These are phyloP conservation scores for Callospermophilus lateralis DNA, from an alignment of 2,113 vertebrate species.

Conservation along the genomic window DNA sequence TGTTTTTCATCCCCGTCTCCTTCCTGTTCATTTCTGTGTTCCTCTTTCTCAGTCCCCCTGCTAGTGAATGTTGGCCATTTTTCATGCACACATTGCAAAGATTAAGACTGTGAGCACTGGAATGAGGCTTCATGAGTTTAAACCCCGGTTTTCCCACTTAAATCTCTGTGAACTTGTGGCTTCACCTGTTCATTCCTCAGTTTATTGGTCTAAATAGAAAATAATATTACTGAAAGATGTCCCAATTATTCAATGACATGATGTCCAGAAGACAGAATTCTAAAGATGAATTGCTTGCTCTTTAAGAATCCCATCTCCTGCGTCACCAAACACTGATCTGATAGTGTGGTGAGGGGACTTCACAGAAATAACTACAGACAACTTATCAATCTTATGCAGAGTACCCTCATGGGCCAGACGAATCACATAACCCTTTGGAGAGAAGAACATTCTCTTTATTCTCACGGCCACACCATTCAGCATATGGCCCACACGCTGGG, in stretches of 20 bases:
- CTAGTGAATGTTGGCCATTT: not conserved
- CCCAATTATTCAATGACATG: not conserved
- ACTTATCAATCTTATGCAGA: too few relatives aligned
- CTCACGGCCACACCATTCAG: too few relatives aligned
- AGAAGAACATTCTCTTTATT: too few relatives aligned
- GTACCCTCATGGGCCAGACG: too few relatives aligned
- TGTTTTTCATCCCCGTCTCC: rapidly evolving
- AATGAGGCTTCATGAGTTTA: not conserved
- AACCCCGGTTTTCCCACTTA: not conserved
- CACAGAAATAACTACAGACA: not conserved
- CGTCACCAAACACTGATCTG: not conserved
- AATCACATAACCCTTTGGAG: too few relatives aligned
- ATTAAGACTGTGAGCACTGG: not conserved
- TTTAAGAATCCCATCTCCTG: not conserved
- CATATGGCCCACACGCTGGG: too few relatives aligned
- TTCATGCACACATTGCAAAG: rapidly evolving
- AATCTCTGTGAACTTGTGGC: not conserved
- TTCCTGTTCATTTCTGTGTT: not conserved
- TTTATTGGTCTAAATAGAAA: not conserved
- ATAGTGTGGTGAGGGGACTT: not conserved
- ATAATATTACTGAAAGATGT: not conserved
- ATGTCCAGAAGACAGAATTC: not conserved
- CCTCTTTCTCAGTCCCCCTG: not conserved
- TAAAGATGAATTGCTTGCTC: not conserved
- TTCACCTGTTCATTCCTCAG: not conserved